phyloP scores from a whole-genome alignment of 2,113 vertebrate species.

The Odocoileus hemionus region DNA sequence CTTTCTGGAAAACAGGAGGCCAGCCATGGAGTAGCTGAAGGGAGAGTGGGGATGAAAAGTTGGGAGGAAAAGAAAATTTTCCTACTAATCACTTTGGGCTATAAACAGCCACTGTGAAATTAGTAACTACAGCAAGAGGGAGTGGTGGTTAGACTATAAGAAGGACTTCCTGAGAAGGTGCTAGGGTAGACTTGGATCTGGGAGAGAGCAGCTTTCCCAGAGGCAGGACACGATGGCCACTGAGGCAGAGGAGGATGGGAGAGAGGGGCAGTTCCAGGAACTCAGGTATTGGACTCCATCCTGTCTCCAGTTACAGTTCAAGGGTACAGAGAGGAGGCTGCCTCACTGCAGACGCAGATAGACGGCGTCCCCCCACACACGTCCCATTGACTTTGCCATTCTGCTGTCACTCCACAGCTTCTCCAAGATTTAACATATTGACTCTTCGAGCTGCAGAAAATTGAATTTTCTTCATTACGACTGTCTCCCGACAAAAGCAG shows the following conservation, averaged over 20 bases:
- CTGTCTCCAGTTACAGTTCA: slow-evolving; percentile 39
- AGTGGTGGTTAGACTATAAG: slow-evolving; percentile 24
- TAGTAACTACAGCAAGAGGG: slow-evolving; percentile 2
- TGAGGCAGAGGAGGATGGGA: background rate
- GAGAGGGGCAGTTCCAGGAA: background rate
- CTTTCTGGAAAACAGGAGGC: background rate
- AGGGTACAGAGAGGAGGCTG: slow-evolving; percentile 48
- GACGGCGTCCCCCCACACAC: slow-evolving; percentile 51
- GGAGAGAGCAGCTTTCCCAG: background rate
- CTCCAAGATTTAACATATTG: slow-evolving; percentile 76
- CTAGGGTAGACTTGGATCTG: background rate
- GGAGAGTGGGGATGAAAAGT: background rate
- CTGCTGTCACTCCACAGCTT: slow-evolving; percentile 67
- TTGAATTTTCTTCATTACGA: slow-evolving; percentile 78
- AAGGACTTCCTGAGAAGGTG: slow-evolving; percentile 13
- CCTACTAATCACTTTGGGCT: background rate
- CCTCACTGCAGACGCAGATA: slow-evolving; percentile 30
- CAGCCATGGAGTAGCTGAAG: background rate
- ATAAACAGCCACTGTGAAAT: background rate
- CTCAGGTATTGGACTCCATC: background rate
- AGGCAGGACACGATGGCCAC: background rate
- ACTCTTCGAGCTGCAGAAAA: slow-evolving; percentile 74
- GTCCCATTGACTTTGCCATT: slow-evolving; percentile 75
- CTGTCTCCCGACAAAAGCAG: slow-evolving; percentile 75
- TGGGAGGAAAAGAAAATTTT: background rate